Evolutionary conservation across 2,113 vertebrate species (phyloP), one percentile per base, ranked within the genome.

Genomic region (Chaetops frenatus): DNA sequence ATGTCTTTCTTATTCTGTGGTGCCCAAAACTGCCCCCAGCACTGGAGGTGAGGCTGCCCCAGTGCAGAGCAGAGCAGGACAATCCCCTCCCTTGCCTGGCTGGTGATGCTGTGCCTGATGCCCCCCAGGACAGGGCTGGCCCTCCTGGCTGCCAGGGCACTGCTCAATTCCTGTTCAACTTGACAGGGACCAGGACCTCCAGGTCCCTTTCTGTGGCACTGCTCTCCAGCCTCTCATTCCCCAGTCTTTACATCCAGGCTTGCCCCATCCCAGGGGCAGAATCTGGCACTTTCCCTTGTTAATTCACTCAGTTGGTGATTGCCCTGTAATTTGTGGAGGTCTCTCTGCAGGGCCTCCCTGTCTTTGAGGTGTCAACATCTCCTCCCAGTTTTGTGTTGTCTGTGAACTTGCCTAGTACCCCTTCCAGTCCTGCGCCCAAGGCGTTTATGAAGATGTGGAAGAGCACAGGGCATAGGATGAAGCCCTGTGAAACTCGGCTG

Each of bases 141-240:
- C n/a, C n/a, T n/a, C n/a, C n/a, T n/a, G n/a, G n/a, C n/a, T n/a
- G n/a, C n/a, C n/a, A n/a, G n/a, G n/a, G n/a, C n/a, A n/a, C n/a
- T n/a, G n/a, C n/a, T n/a, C n/a, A n/a, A n/a, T n/a, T n/a, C n/a
- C n/a, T n/a, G n/a, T n/a, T n/a, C n/a, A 40, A 8, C n/a, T 23
- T 40, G 0, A 4, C 0, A 1, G 5, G 0, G 0, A 24, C 8
- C 23, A 54, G 11, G n/a, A 64, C 18, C 2, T 2, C 5, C 40
- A 40, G 8, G 10, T n/a, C 5, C 12, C 20, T 48, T 65, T 48
- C 24, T 1, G 0, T 2, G 3, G 58, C 4, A 2, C 23, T 24
- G 35, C 5, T 11, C 1, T 40, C 12, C n/a, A 65, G 6, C 23
- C 1, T 65, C 15, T 73, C 42, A n/a, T 73, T 47, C n/a, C 8